phyloP scores from a whole-genome alignment of 92 coral and sea anemone species.

The Bergia sp. region DNA sequence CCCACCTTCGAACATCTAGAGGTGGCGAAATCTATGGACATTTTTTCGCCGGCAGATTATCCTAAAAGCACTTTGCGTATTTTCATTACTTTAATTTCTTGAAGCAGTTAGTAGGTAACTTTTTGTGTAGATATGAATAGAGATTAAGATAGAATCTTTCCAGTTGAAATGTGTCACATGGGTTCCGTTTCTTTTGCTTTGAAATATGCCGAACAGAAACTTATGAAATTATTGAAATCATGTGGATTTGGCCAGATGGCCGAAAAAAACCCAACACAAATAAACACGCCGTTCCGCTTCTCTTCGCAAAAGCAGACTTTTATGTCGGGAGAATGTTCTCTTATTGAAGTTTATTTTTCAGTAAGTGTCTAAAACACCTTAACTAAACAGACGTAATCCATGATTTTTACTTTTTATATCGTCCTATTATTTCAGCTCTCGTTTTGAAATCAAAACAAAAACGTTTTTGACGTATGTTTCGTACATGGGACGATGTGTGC shows the following conservation, averaged over 20 bases:
- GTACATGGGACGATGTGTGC: background rate
- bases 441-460: background rate
- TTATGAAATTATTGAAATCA: background rate
- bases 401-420: background rate
- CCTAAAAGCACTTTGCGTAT: background rate
- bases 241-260: constrained; percentile 24
- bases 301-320: background rate
- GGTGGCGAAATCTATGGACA: background rate
- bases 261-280: background rate
- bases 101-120: background rate
- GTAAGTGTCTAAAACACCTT: background rate
- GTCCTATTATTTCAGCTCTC: background rate
- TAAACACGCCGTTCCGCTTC: background rate
- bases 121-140: background rate
- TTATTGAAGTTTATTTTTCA: background rate
- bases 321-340: background rate
- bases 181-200: constrained; percentile 17
- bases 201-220: constrained; percentile 8
- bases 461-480: constrained; percentile 11
- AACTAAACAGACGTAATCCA: background rate
- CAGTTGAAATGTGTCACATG: background rate
- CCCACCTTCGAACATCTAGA: background rate
- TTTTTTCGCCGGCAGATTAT: background rate
- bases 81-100: background rate
- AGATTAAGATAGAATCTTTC: background rate